Conservation (phyloP, 1,140 invertebrate species). For the Brachionus angularis region DNA sequence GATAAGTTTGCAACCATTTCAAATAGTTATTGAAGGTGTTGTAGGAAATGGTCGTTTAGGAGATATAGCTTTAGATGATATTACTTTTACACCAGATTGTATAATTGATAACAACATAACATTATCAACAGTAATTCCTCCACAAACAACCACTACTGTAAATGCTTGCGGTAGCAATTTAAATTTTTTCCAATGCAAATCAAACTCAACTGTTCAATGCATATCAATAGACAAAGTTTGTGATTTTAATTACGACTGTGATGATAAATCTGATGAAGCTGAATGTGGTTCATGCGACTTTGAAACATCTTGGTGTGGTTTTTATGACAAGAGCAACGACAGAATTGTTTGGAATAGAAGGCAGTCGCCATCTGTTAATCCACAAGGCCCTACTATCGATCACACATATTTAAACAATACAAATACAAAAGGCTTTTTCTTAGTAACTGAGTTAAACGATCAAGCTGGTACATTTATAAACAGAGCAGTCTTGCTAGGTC, state of each 20-base stretch:
- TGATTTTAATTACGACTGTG: constrained; percentile 66
- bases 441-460: constrained; percentile 53
- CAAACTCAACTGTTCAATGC: constrained; percentile 47
- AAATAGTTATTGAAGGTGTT: constrained; percentile 64
- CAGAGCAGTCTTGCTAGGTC: constrained; percentile 48
- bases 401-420: constrained; percentile 62
- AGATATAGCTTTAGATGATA: constrained; percentile 56
- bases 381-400: constrained; percentile 67
- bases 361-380: constrained; percentile 64
- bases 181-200: constrained; percentile 31
- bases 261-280: constrained; percentile 50
- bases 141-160: constrained; percentile 46
- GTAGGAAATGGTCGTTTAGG: constrained; percentile 63
- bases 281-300: constrained; percentile 52
- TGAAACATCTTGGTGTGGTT: constrained; percentile 64
- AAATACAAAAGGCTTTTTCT: constrained; percentile 63
- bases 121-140: constrained; percentile 29
- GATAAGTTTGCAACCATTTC: neutral
- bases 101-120: constrained; percentile 35
- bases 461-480: constrained; percentile 53
- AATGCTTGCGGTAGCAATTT: constrained; percentile 3
- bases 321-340: constrained; percentile 68
- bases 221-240: constrained; percentile 58
- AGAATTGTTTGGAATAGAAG: constrained; percentile 70
- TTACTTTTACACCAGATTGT: constrained; percentile 53